A percentile compares a stretch with the other conserved stretches of the same genome.
These are phyloP conservation scores for Athrips mouffetella DNA, from an alignment of 2,888 invertebrate species.

Conservation along the genomic window DNA sequence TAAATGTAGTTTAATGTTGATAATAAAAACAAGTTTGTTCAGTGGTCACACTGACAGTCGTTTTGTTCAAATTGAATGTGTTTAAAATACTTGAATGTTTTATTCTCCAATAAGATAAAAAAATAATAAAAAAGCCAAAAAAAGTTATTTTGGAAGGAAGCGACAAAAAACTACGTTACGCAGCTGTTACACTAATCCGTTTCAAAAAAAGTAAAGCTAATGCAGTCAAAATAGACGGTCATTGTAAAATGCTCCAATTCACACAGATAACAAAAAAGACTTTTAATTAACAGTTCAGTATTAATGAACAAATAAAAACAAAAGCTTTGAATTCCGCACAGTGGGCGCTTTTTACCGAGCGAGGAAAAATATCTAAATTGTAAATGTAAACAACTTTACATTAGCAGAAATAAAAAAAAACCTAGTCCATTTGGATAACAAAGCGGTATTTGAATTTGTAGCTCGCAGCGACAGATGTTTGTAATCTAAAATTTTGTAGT, in stretches of 20 bases:
- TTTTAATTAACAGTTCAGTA: not conserved
- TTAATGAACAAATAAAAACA: not conserved
- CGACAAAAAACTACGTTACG: slow-evolving; percentile 22
- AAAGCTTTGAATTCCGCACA: not conserved
- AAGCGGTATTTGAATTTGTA: slow-evolving; percentile 13
- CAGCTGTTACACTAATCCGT: slow-evolving; percentile 26
- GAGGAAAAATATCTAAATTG: slow-evolving; percentile 19
- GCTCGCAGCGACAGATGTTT: slow-evolving; percentile 9
- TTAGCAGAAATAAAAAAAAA: slow-evolving; percentile 7
- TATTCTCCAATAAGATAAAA: not conserved
- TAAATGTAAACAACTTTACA: slow-evolving; percentile 12
- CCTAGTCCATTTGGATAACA: slow-evolving; percentile 11
- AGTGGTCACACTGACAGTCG: not conserved
- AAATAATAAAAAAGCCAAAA: slow-evolving; percentile 14
- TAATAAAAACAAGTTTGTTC: not conserved
- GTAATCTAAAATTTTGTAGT: slow-evolving; percentile 6
- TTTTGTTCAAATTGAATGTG: not conserved
- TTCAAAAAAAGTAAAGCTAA: slow-evolving; percentile 19
- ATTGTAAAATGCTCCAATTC: slow-evolving; percentile 13
- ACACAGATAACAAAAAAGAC: not conserved
- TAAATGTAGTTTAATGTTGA: not conserved
- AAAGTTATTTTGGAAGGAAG: slow-evolving; percentile 12
- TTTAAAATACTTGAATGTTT: not conserved
- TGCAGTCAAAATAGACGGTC: slow-evolving; percentile 16
- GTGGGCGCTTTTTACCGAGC: not conserved